Evolutionary conservation across 2,888 invertebrate genomes (phyloP).

Genomic region (Lepidonotus clava): DNA sequence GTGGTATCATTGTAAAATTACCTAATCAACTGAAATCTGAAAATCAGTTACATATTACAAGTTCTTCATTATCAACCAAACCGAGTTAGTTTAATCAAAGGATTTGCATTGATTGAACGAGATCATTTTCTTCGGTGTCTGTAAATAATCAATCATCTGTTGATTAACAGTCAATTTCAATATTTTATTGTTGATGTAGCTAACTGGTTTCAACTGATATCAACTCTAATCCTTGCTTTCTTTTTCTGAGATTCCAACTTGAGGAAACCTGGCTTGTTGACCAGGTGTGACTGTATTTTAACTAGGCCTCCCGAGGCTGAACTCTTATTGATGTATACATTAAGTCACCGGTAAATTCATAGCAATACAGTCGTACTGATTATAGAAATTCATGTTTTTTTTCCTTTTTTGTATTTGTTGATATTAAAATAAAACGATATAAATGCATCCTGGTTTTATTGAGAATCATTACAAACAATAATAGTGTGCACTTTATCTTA

Average conservation of each 20-base stretch:
- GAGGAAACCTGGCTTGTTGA: not conserved
- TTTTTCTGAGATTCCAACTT: not conserved
- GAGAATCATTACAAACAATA: too few species aligned
- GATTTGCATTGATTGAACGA: not conserved
- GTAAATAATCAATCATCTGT: not conserved
- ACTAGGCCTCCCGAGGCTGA: not conserved
- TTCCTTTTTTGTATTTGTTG: conserved; percentile 50
- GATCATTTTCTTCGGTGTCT: not conserved
- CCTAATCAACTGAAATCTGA: too few species aligned
- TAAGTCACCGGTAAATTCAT: conserved; percentile 28
- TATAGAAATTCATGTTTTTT: conserved; percentile 47
- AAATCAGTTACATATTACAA: too few species aligned
- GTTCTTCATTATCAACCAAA: too few species aligned
- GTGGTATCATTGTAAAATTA: not conserved
- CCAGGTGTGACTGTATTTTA: not conserved
- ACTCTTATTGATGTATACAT: not conserved
- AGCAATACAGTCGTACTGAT: conserved; percentile 49
- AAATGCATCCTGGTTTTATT: too few species aligned
- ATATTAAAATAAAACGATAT: conserved; percentile 49
- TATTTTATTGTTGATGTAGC: not conserved
- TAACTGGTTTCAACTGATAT: not conserved
- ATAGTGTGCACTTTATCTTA: too few species aligned
- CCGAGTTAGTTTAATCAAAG: too few species aligned
- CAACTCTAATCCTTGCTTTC: not conserved
- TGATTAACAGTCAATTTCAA: not conserved